A percentile compares a stretch with the other conserved stretches of the same genome.
These are phyloP conservation scores for Callitettix versicolor DNA, from an alignment of 1,140 invertebrate genomes.

Conservation along the genomic window DNA sequence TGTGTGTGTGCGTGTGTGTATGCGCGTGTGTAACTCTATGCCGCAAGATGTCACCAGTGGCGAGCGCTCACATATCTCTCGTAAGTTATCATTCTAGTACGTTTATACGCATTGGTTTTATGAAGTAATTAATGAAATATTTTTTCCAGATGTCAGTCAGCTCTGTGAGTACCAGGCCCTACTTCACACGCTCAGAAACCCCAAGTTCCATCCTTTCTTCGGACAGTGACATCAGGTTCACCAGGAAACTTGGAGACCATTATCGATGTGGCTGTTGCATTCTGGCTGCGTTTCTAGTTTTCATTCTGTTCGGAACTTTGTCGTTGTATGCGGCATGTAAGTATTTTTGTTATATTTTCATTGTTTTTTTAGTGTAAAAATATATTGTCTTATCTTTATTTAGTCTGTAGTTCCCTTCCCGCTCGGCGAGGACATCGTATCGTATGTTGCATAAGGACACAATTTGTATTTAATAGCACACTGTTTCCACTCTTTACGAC, in stretches of 20 bases:
- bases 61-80: too few species aligned
- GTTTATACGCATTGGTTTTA: too few species aligned
- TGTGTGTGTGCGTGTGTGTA: too few species aligned
- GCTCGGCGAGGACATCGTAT: neutral
- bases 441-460: neutral
- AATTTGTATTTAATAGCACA: neutral
- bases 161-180: constrained; percentile 6
- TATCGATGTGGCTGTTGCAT: constrained; percentile 76
- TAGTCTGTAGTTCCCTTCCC: neutral
- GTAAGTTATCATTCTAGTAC: too few species aligned
- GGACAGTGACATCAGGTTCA: constrained; percentile 76
- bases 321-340: constrained; percentile 81
- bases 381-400: neutral
- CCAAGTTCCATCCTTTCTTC: constrained; percentile 68
- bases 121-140: too few species aligned
- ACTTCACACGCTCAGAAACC: constrained; percentile 36
- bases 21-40: too few species aligned
- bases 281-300: constrained; percentile 67
- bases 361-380: neutral
- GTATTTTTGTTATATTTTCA: constrained; percentile 34
- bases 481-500: neutral
- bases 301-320: constrained; percentile 65
- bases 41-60: too few species aligned
- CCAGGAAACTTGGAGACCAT: constrained; percentile 63
- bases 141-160: constrained; percentile 21